Evolutionary conservation across 2,797 vertebrate species (phyloP).

Genomic region (Labroides dimidiatus): DNA sequence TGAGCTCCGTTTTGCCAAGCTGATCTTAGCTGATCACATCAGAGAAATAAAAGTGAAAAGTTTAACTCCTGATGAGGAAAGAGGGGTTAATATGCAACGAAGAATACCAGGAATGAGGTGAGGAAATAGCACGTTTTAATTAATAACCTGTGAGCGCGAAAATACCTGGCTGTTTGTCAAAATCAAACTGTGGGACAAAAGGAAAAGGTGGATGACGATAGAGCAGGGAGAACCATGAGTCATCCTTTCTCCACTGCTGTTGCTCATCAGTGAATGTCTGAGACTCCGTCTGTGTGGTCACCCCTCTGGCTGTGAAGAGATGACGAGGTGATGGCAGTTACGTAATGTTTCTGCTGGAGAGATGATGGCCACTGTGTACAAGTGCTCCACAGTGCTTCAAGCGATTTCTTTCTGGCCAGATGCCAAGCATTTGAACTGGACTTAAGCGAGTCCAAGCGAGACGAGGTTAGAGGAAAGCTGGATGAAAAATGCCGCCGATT

Average conservation of each 20-base stretch:
- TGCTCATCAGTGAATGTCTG: slow-evolving; percentile 40
- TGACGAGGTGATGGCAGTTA: slow-evolving; percentile 52
- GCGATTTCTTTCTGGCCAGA: slow-evolving; percentile 32
- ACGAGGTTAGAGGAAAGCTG: slow-evolving; percentile 61
- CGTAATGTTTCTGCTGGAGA: slow-evolving; percentile 29
- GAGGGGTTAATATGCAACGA: slow-evolving; percentile 6
- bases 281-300: slow-evolving; percentile 33
- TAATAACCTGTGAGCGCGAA: neutral
- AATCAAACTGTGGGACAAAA: slow-evolving; percentile 50
- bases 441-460: slow-evolving; percentile 29
- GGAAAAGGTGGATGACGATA: slow-evolving; percentile 56
- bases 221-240: slow-evolving; percentile 65
- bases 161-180: slow-evolving; percentile 71
- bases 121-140: neutral
- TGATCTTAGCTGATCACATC: slow-evolving; percentile 61
- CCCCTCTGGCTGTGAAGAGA: slow-evolving; percentile 70
- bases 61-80: slow-evolving; percentile 16
- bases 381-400: slow-evolving; percentile 43
- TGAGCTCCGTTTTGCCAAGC: slow-evolving; percentile 46
- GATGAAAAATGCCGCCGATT: slow-evolving; percentile 26
- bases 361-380: slow-evolving; percentile 17
- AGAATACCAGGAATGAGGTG: neutral
- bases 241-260: slow-evolving; percentile 39
- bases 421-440: slow-evolving; percentile 43
- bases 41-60: slow-evolving; percentile 36